Evolutionary conservation across 2,113 vertebrate species (phyloP).

Genomic region (Mesitornis unicolor): DNA sequence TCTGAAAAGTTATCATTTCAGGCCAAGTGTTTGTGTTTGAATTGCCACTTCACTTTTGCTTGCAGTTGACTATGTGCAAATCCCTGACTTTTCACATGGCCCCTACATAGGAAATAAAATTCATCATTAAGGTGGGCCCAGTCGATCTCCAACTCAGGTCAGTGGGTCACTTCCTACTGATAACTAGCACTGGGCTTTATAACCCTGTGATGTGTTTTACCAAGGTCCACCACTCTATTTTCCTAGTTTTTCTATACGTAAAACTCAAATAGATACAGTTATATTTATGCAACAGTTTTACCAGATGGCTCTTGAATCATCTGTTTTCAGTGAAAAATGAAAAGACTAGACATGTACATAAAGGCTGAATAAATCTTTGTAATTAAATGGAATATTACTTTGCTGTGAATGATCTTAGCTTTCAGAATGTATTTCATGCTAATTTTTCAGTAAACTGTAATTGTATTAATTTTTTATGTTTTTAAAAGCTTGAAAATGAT

Average conservation of each 20-base stretch:
- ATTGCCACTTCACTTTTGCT: background rate
- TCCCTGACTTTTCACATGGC: background rate
- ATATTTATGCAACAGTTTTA: constrained; percentile 45
- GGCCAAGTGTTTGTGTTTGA: background rate
- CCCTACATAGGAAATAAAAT: background rate
- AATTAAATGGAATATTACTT: constrained; percentile 77
- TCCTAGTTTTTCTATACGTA: background rate
- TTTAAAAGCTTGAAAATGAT: constrained; percentile 63
- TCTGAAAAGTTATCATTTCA: background rate
- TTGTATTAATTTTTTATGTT: constrained; percentile 65
- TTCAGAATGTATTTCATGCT: constrained; percentile 71
- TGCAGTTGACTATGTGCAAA: background rate
- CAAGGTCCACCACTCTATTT: background rate
- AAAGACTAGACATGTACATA: constrained; percentile 60
- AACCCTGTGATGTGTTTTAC: background rate
- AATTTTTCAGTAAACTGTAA: constrained; percentile 74
- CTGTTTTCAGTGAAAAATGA: constrained; percentile 72
- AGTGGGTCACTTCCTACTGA: background rate
- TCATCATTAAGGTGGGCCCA: background rate
- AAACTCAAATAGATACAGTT: constrained; percentile 46
- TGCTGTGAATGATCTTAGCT: constrained; percentile 70
- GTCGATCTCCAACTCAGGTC: background rate
- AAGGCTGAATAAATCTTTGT: constrained; percentile 77
- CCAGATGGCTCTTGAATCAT: constrained; percentile 72
- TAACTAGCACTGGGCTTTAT: background rate